Base-by-base conservation (phyloP, 2,888 invertebrate species). In the Serrognathus titanus region DNA sequence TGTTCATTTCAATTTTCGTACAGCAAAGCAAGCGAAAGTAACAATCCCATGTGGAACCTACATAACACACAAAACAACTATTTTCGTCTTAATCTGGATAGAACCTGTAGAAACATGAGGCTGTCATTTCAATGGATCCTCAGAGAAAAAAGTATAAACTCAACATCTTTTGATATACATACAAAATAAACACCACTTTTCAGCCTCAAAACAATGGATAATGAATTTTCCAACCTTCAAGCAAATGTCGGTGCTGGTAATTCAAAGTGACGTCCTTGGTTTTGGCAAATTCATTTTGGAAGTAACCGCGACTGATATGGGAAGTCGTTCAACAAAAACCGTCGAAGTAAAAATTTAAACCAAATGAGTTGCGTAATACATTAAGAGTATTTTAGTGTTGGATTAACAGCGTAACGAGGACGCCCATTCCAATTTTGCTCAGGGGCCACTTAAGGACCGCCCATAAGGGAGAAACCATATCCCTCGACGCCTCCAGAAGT, bases 21-120 rank as follows among this genome's bases (percentile, higher is more conserved):
- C 9, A 54, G 54, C 11, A 48, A 43, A 38, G 49, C 48, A 11
- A 48, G 49, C 38, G 49, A 49, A 20, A 24, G 36, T 31, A 37
- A 12, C 2, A 54, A 54, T 11, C 43, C 43, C n/a, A 16, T 49
- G 20, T 54, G 54, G 54, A 49, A 48, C 43, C 37, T 49, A 11
- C 45, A 48, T 12, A 45, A 35, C 8, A 31, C 41, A 6, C 49
- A 49, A 2, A 39, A 54, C 24, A 41, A 40, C 12, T 49, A 48
- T 37, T 54, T 54, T 6, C 48, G 39, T n/a, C 41, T 54, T 12
- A 0, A 41, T 6, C 31, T 24, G 20, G 48, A 48, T 3, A 45
- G 41, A 43, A 43, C 40, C 8, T 54, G 54, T 8, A 24, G 40
- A 12, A 48, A 48, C 11, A 38, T 35, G 8, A 48, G 41, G 24